Evolutionary conservation across 2,888 invertebrate species (phyloP), one percentile per base, ranked within the genome.

Genomic region (Tenthredo amoena): DNA sequence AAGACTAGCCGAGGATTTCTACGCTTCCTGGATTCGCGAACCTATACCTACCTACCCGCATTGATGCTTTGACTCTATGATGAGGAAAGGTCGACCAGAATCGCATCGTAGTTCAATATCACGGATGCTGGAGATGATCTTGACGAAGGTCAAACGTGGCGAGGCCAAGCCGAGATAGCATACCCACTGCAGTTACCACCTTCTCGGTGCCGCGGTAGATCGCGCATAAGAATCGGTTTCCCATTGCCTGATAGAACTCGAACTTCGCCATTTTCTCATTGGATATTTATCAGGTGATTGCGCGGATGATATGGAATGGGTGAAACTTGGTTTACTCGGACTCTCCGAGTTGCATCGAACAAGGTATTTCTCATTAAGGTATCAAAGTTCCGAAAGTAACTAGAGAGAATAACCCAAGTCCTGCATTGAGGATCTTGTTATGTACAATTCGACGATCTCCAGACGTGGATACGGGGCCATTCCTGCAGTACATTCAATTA

Each of bases 401-500:
- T 15, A 12, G 7, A 18, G 31, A 62, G 26, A n/a, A 71, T 5
- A 37, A 71, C 40, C 21, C 40, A 0, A 31, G 43, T 21, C 9
- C 40, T 1, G 26, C 26, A 37, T 21, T 40, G 21, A 74, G 72
- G 47, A 47, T 47, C 47, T 47, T 43, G 9, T 74, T 74, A 15
- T 43, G 3, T 72, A 3, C 34, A 37, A 40, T 34, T 71, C 18
- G 76, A 50, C 18, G 26, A 26, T 26, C 10, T 77, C 76, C 6
- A 77, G 34, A 50, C 26, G 50, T 50, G 31, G 9, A 71, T 12
- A 37, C n/a, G 18, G 21, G 21, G 37, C 15, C 10, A n/a, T 86
- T 85, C 87, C 89, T 89, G 90, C 90, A 90, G 5, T 26, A 68
- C 34, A 91, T 91, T 90, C 90, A 90, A 91, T 91, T 89, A 91